Percentiles rank a stretch among this genome's conserved stretches.
Conservation (phyloP, 2,113 vertebrate genomes). For the Agapornis roseicollis region DNA sequence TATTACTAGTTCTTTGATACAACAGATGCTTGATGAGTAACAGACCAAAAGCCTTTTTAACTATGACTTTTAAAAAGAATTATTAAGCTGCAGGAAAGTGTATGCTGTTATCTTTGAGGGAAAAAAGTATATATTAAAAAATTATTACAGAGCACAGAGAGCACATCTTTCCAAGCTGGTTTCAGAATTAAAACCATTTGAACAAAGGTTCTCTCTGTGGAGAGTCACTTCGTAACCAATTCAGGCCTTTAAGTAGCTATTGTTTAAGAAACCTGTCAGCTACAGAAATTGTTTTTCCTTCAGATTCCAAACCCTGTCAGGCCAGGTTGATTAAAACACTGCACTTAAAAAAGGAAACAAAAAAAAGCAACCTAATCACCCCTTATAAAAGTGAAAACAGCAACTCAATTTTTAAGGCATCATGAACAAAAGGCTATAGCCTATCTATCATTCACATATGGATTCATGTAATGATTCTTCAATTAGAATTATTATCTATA, state of each 20-base stretch:
- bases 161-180: constrained; percentile 8
- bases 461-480: constrained; percentile 74
- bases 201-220: constrained; percentile 19
- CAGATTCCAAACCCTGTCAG: constrained; percentile 24
- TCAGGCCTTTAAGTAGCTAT: constrained; percentile 39
- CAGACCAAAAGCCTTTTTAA: constrained; percentile 25
- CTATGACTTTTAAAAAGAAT: not conserved
- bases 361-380: not conserved
- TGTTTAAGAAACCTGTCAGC: constrained; percentile 19
- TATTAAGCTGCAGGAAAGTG: constrained; percentile 1
- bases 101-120: not conserved
- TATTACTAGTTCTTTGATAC: not conserved
- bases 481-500: constrained; percentile 77
- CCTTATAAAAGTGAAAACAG: constrained; percentile 7
- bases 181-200: constrained; percentile 9
- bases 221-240: constrained; percentile 21
- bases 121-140: constrained; percentile 8
- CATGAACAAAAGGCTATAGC: constrained; percentile 31
- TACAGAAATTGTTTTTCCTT: constrained; percentile 27
- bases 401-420: constrained; percentile 41
- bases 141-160: not conserved
- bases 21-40: constrained; percentile 12
- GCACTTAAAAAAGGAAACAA: not conserved
- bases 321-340: constrained; percentile 43
- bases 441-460: constrained; percentile 65